Percentiles rank a stretch among this genome's conserved stretches.
These are phyloP conservation scores for Polyommatus iphigenia DNA, from an alignment of 2,888 invertebrate species.

Conservation along the genomic window DNA sequence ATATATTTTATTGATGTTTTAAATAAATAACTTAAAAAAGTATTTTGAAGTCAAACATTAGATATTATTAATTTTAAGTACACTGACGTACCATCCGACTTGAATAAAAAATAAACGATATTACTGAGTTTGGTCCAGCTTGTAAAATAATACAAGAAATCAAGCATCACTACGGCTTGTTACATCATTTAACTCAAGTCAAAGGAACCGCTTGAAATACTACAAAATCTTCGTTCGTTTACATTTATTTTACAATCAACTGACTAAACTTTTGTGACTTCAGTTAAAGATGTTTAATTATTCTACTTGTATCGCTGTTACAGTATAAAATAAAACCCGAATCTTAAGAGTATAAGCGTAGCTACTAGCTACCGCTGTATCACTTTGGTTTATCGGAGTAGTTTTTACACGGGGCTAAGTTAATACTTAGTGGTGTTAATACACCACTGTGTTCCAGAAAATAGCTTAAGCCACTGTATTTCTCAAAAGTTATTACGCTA, in stretches of 20 bases:
- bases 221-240: background rate
- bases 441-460: too few species aligned
- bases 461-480: too few species aligned
- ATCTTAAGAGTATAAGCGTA: background rate
- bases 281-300: background rate
- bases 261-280: background rate
- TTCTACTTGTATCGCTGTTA: background rate
- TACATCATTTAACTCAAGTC: too few species aligned
- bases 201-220: too few species aligned
- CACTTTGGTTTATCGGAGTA: too few species aligned
- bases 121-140: background rate
- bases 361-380: too few species aligned
- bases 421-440: too few species aligned
- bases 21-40: background rate
- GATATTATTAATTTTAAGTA: background rate
- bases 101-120: background rate
- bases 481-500: too few species aligned
- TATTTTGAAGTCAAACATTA: background rate
- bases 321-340: background rate
- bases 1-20: background rate
- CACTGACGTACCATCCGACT: constrained; percentile 15
- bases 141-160: background rate
- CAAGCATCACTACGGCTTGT: too few species aligned
- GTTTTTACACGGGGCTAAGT: too few species aligned
- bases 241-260: background rate